Evolutionary conservation across 2,888 invertebrate genomes (phyloP), one percentile per base, ranked within the genome.

Genomic region (Oscheius myriophilus): DNA sequence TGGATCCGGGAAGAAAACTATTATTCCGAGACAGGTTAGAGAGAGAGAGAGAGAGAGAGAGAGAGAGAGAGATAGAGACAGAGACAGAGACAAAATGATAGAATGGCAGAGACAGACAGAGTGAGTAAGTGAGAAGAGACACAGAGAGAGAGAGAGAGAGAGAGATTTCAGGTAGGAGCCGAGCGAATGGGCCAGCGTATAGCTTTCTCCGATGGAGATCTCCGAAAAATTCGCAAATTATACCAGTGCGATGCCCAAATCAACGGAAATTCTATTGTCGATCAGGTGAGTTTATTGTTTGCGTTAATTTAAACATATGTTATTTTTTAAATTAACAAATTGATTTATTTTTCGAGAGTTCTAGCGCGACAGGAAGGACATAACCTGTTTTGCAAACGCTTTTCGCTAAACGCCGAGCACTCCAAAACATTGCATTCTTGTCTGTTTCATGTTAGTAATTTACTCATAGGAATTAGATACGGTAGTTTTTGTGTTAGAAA

Each of bases 151-250:
- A 33, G n/a, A 18, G 18, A 41, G 41, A 42, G 21, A n/a, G 23
- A 25, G 43, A 18, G 18, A 57, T 62, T 72, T 14, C 54, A 84
- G 76, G 52, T 70, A 33, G 87, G 86, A 42, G 85, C 85, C 2
- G 78, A 80, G 21, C 55, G 78, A 53, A 88, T 88, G 79, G 89
- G 89, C 3, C 89, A 89, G 78, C 74, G 89, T 52, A 79, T 82
- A 11, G 78, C 83, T 23, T 86, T 88, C 49, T 87, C 87, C 41
- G 81, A 80, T 1, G 78, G 78, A n/a, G 89, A 89, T 74, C 82
- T 88, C 12, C 73, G 84, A 23, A 87, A 87, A 73, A 85, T 89
- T 66, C 85, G 86, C 66, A 87, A 86, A 71, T 80, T 88, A 41
- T 89, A 89, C 80, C 82, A 83, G 12, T 89, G 89, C 67, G 75